Evolutionary conservation across 1,140 invertebrate species (phyloP).

Genomic region (Drosophila erecta): DNA sequence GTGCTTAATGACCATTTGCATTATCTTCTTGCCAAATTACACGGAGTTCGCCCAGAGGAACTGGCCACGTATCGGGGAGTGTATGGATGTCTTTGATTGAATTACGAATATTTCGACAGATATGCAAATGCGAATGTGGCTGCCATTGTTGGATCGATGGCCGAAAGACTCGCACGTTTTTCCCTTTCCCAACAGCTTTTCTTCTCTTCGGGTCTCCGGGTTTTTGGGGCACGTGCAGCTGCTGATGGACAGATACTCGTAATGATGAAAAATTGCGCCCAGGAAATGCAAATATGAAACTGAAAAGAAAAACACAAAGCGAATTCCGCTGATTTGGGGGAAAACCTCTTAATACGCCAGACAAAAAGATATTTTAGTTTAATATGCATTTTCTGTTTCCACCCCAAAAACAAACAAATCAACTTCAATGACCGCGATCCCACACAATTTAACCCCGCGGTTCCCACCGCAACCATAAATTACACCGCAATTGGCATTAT

Average conservation of each 20-base stretch:
- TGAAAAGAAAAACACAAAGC: constrained; percentile 29
- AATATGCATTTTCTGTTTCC: constrained; percentile 39
- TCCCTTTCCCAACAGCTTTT: constrained; percentile 1
- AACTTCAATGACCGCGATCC: constrained; percentile 58
- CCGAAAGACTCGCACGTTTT: constrained; percentile 39
- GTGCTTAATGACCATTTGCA: constrained; percentile 79
- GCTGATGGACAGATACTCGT: constrained; percentile 23
- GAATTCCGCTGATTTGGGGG: constrained; percentile 17
- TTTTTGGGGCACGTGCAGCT: constrained; percentile 59
- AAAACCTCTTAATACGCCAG: constrained; percentile 17
- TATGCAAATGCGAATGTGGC: constrained; percentile 61
- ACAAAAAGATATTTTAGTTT: constrained; percentile 23
- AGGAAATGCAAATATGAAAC: constrained; percentile 51
- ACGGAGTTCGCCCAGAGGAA: constrained; percentile 48
- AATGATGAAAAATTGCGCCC: constrained; percentile 57
- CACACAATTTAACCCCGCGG: constrained; percentile 46
- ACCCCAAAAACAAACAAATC: constrained; percentile 4
- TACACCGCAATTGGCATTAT: constrained; percentile 49
- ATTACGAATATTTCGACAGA: constrained; percentile 69
- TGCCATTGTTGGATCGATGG: constrained; percentile 54
- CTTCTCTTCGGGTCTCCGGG: constrained; percentile 15
- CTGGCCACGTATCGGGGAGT: constrained; percentile 21
- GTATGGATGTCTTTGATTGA: constrained; percentile 64
- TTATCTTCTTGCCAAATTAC: constrained; percentile 73
- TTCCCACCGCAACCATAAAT: constrained; percentile 68